A percentile compares a stretch with the other conserved stretches of the same genome.
Conservation (phyloP, 2,113 vertebrate genomes). For the Excalfactoria chinensis region DNA sequence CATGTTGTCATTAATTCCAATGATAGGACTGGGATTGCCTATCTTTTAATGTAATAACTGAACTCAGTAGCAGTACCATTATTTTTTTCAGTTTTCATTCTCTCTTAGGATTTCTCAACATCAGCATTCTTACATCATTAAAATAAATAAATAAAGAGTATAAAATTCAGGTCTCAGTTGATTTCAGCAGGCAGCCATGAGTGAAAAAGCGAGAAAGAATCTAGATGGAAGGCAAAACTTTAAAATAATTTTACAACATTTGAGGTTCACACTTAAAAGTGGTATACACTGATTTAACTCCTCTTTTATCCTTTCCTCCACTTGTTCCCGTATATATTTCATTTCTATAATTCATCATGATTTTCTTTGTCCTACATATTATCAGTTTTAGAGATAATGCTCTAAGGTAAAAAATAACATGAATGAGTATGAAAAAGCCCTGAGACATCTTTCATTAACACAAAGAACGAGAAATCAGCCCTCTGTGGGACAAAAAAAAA, state of each 20-base stretch:
- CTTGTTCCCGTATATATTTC: neutral
- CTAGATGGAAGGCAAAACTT: neutral
- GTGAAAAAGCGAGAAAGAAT: neutral
- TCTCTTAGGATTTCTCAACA: neutral
- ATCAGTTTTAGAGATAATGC: neutral
- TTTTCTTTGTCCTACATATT: neutral
- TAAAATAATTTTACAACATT: neutral
- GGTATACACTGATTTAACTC: neutral
- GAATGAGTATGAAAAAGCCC: neutral
- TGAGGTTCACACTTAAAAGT: fast-evolving
- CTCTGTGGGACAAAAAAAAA: neutral
- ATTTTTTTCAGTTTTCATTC: neutral
- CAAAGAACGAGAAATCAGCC: neutral
- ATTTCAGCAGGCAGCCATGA: neutral
- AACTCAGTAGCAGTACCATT: neutral
- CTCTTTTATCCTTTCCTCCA: neutral
- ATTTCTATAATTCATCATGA: neutral
- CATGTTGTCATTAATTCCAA: neutral
- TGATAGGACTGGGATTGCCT: neutral
- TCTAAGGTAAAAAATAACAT: neutral
- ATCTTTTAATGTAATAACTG: constrained; percentile 4
- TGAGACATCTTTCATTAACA: neutral
- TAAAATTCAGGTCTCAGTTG: neutral
- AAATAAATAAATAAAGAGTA: neutral
- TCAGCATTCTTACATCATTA: neutral